Conservation (phyloP, 2,113 vertebrate genomes). For the Peromyscus californicus region DNA sequence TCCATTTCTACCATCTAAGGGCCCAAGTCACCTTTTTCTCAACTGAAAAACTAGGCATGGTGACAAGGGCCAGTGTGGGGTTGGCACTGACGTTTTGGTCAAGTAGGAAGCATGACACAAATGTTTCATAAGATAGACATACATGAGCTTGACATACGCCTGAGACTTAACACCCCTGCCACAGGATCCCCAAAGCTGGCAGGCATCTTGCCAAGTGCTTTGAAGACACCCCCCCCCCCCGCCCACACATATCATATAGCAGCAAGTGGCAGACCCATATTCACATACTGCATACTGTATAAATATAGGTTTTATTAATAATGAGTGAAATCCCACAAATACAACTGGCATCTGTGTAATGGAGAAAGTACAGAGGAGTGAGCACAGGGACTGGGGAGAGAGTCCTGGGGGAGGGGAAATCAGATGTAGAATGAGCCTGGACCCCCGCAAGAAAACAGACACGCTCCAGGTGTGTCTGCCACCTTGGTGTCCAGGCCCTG, state of each 20-base stretch:
- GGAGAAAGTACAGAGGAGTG: not conserved
- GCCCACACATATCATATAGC: too few species aligned
- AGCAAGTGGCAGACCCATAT: not conserved
- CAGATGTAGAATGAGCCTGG: not conserved
- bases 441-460: conserved; percentile 43
- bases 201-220: not conserved
- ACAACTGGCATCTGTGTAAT: conserved; percentile 78
- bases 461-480: not conserved
- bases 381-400: fast-evolving
- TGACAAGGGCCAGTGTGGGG: not conserved
- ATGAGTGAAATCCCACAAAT: conserved; percentile 86
- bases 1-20: not conserved
- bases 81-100: not conserved
- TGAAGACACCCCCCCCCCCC: not conserved
- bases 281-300: conserved; percentile 79
- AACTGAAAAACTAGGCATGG: not conserved
- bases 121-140: not conserved
- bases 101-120: not conserved
- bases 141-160: not conserved
- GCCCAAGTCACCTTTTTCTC: not conserved
- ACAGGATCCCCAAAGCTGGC: too few species aligned
- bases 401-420: not conserved
- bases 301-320: conserved; percentile 92
- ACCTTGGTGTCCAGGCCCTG: not conserved
- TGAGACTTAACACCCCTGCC: not conserved